Evolutionary conservation across 2,113 vertebrate species (phyloP).

Genomic region (Prunella himalayana): DNA sequence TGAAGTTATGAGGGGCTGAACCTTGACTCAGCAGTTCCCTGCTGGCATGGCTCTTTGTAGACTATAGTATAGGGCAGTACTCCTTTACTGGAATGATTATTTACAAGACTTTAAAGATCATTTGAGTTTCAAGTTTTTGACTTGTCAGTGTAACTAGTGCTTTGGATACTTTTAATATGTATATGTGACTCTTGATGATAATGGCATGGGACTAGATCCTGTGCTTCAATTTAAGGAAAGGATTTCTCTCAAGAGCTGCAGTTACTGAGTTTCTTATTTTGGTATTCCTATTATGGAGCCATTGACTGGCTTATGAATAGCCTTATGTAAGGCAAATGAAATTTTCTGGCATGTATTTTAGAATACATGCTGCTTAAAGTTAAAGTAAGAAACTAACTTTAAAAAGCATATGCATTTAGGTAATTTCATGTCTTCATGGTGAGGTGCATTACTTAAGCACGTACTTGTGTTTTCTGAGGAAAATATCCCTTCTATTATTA

Average conservation of each 20-base stretch:
- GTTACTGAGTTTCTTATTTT: background rate
- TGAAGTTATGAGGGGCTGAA: background rate
- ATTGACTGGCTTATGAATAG: background rate
- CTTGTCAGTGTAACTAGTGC: background rate
- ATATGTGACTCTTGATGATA: background rate
- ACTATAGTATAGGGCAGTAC: background rate
- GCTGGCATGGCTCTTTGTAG: background rate
- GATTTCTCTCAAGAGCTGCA: background rate
- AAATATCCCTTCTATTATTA: rapidly evolving
- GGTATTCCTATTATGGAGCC: background rate
- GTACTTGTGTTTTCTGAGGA: background rate
- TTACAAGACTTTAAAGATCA: background rate
- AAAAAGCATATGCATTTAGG: background rate
- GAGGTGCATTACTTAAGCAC: background rate
- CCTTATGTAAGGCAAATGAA: background rate
- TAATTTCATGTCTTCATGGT: background rate
- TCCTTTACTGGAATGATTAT: background rate
- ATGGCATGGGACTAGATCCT: background rate
- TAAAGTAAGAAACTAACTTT: background rate
- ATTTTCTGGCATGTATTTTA: background rate
- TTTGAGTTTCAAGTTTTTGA: background rate
- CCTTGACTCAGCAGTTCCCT: background rate
- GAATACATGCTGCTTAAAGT: background rate
- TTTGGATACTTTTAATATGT: background rate
- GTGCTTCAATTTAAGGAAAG: background rate